Evolutionary conservation across 2,797 vertebrate species (phyloP).

Genomic region (Todus mexicanus): DNA sequence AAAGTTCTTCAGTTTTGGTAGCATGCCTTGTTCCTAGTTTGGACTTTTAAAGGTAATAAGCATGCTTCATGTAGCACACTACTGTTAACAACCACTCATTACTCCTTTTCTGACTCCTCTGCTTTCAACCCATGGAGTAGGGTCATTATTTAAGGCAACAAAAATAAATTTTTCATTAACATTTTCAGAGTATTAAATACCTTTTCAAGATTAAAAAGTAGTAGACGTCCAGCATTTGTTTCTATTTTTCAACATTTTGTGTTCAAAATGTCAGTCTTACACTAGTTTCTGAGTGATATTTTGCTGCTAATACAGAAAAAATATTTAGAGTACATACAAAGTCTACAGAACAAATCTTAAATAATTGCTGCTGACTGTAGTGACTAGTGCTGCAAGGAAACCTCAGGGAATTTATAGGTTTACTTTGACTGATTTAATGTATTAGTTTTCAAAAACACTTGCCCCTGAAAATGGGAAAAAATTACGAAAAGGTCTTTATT

Average conservation of each 20-base stretch:
- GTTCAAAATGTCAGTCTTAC: not conserved
- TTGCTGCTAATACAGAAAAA: not conserved
- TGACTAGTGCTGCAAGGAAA: not conserved
- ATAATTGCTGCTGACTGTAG: not conserved
- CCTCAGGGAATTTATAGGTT: not conserved
- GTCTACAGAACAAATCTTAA: not conserved
- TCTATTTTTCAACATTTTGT: not conserved
- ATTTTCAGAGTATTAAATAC: not conserved
- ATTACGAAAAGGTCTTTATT: not conserved
- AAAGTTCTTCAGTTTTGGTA: not conserved
- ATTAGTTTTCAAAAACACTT: not conserved
- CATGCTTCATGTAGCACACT: not conserved
- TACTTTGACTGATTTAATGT: not conserved
- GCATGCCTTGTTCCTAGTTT: not conserved
- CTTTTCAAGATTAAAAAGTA: not conserved
- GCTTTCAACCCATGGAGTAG: not conserved
- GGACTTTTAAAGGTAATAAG: not conserved
- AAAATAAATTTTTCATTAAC: not conserved
- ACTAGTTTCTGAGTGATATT: not conserved
- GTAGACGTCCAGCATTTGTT: not conserved
- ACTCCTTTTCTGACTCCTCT: not conserved
- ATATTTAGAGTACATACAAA: conserved; percentile 5
- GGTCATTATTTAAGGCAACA: not conserved
- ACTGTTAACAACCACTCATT: not conserved
- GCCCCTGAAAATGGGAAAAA: not conserved